Evolutionary conservation across 2,113 vertebrate species (phyloP), one percentile per base, ranked within the genome.

Genomic region (Ibidorhyncha struthersii): DNA sequence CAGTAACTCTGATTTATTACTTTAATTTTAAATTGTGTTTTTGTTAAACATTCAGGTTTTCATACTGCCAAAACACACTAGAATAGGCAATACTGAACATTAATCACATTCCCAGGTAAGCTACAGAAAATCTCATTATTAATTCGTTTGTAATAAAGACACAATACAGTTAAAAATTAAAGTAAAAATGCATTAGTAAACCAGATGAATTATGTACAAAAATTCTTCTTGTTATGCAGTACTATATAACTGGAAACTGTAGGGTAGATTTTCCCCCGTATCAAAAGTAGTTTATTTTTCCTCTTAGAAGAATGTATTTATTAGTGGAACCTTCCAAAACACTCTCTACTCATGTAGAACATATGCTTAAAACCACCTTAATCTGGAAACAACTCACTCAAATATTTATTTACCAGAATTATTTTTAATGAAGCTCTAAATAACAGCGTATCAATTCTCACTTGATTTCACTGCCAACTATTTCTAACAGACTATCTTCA

Each of bases 1-100:
- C 93, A 96, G 82, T 96, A 97, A 97, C 93, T 96, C 96, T 97
- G 96, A 98, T 98, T 98, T 97, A 98, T 98, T 97, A 79, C 91
- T 94, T 93, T 90, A 84, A 93, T 90, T 90, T 82, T 63, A 95
- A 97, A 82, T 34, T 73, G 72, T 78, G 50, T 49, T 97, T 89
- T 95, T 90, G n/a, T 77, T 95, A 96, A 96, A 80, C 40, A 94
- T 86, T 93, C 89, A 80, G 71, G 56, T 95, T 98, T 97, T 96
- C 78, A 63, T 90, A 95, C 80, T 95, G 89, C 96, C 76, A 86
- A 96, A 97, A 96, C 26, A 93, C 72, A 52, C 73, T 32, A 80
- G 86, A 95, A 96, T 97, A 96, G 90, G 73, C 95, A 97, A 95
- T 78, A 92, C 71, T 94, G 90, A 97, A 82, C 93, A 98, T 98